Conservation (phyloP, 1,140 invertebrate genomes). For the Drosophila pseudoobscura region DNA sequence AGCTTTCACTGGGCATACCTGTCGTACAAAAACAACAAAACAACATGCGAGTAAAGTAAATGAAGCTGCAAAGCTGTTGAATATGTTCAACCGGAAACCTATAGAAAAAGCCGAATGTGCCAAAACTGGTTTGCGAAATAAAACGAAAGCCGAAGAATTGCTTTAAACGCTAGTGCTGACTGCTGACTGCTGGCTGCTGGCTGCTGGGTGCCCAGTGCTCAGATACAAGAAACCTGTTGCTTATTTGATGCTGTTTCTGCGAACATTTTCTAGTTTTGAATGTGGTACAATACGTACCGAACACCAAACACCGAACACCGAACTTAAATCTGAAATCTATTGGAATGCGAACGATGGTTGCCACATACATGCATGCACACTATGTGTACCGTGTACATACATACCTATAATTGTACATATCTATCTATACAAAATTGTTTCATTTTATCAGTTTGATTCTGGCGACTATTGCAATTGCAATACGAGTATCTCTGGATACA, state of each 20-base stretch:
- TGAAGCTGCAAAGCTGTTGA: constrained; percentile 27
- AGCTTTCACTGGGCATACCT: constrained; percentile 45
- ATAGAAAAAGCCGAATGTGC: constrained; percentile 58
- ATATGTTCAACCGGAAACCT: constrained; percentile 61
- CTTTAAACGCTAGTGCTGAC: constrained; percentile 26
- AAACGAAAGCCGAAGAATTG: constrained; percentile 55
- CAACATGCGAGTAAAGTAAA: neutral
- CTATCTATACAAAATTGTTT: too few species aligned
- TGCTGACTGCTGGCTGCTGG: constrained; percentile 25
- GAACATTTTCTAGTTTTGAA: constrained; percentile 59
- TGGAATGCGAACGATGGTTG: constrained; percentile 61
- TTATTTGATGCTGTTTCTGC: constrained; percentile 63
- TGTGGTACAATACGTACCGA: constrained; percentile 60
- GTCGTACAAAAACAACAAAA: constrained; percentile 36
- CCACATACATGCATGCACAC: constrained; percentile 4
- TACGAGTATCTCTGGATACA: too few species aligned
- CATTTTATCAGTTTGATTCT: too few species aligned
- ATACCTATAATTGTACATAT: too few species aligned
- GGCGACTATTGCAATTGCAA: too few species aligned
- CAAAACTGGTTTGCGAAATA: constrained; percentile 61
- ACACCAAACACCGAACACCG: constrained; percentile 29
- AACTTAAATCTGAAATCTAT: constrained; percentile 58
- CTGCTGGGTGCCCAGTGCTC: constrained; percentile 38
- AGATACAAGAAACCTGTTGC: constrained; percentile 59
- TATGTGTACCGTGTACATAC: too few species aligned